A percentile compares a stretch with the other conserved stretches of the same genome.
Conservation (phyloP, 1,140 invertebrate genomes). For the Drosophila sucinea region DNA sequence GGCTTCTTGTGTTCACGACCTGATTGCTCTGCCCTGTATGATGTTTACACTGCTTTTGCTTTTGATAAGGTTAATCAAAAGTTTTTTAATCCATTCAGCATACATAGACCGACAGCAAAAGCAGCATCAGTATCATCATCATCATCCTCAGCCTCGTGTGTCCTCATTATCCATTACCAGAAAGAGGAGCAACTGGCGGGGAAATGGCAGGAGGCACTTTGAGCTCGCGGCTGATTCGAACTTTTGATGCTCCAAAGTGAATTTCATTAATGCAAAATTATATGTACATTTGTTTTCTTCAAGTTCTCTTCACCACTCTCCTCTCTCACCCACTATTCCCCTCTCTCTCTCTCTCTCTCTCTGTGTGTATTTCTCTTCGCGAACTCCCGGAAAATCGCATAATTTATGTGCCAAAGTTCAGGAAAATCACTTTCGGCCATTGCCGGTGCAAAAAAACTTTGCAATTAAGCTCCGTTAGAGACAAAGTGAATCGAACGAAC, state of each 20-base stretch:
- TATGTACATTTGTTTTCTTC: conserved; percentile 71
- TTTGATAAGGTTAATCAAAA: conserved; percentile 83
- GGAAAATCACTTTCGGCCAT: conserved; percentile 73
- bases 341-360: not conserved
- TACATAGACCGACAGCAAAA: conserved; percentile 60
- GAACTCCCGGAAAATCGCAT: conserved; percentile 70
- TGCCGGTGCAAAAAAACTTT: conserved; percentile 64
- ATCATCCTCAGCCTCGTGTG: conserved; percentile 71
- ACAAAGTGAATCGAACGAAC: conserved; percentile 66
- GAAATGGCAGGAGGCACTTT: conserved; percentile 45
- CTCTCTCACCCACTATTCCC: not conserved
- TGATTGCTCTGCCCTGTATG: conserved; percentile 69
- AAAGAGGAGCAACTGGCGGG: not conserved
- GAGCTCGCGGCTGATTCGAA: conserved; percentile 69
- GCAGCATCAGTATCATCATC: conserved; percentile 19
- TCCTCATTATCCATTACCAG: conserved; percentile 72
- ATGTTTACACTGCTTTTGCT: conserved; percentile 79
- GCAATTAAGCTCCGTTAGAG: conserved; percentile 72
- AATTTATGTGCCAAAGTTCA: conserved; percentile 78
- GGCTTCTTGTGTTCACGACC: conserved; percentile 25
- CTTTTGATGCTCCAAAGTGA: conserved; percentile 66
- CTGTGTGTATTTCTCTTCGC: not conserved
- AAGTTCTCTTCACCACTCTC: conserved; percentile 31
- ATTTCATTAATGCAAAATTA: conserved; percentile 81
- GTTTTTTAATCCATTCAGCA: conserved; percentile 82